Evolutionary conservation across 2,888 invertebrate genomes (phyloP).

Genomic region (Netelia inedita): DNA sequence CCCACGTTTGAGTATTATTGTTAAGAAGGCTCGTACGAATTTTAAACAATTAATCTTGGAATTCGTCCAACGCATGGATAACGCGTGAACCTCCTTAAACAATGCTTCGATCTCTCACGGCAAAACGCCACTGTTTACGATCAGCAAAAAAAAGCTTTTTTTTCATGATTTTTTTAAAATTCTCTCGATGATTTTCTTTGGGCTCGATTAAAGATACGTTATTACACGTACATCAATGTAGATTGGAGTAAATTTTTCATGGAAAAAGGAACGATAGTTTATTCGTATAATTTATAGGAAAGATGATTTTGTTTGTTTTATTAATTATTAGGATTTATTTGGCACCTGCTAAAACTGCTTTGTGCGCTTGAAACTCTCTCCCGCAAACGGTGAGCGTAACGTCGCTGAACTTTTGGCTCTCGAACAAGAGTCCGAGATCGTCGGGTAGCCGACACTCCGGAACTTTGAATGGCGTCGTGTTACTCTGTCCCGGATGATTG

Average conservation of each 20-base stretch:
- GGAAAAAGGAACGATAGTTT: no score
- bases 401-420: conserved; percentile 98
- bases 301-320: no score
- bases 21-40: no score
- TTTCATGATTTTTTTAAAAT: conserved; percentile 12
- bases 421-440: conserved; percentile 97
- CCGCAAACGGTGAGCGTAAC: conserved; percentile 97
- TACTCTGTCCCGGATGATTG: conserved; percentile 99
- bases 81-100: no score
- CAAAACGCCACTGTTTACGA: no score
- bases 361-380: conserved; percentile 97
- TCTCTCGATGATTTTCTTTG: background rate
- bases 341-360: conserved; percentile 94
- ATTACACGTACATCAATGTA: background rate
- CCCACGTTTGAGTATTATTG: no score
- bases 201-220: background rate
- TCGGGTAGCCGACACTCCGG: conserved; percentile 97
- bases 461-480: conserved; percentile 98
- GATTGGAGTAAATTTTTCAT: background rate
- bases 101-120: no score
- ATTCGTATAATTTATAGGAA: no score
- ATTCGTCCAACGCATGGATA: no score
- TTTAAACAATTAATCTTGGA: no score
- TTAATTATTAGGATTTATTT: conserved; percentile 5
- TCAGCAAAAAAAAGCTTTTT: no score